Evolutionary conservation across 1,140 invertebrate species (phyloP).

Genomic region (Trachymyrmex cornetzi): DNA sequence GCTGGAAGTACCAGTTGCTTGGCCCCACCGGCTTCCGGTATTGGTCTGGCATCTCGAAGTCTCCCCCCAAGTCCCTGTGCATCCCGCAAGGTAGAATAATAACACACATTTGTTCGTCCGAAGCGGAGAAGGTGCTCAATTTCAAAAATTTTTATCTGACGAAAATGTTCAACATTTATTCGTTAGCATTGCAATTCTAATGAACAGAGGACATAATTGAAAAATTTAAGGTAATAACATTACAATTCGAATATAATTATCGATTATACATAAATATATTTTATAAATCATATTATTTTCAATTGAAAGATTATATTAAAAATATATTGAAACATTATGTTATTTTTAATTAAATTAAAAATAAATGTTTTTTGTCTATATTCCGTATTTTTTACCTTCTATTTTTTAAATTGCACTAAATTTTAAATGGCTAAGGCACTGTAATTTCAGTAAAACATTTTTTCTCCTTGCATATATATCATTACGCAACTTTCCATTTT

Average conservation of each 20-base stretch:
- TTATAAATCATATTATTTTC: not conserved
- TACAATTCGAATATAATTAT: not conserved
- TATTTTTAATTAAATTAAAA: not conserved
- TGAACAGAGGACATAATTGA: not conserved
- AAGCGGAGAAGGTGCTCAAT: slow-evolving; percentile 66
- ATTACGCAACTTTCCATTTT: slow-evolving; percentile 8
- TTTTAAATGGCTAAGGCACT: not conserved
- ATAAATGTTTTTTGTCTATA: not conserved
- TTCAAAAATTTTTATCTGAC: not conserved
- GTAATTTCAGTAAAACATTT: not conserved
- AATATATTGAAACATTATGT: not conserved
- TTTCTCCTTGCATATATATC: not conserved
- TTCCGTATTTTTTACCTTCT: not conserved
- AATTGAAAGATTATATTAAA: slow-evolving; percentile 11
- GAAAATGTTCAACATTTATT: slow-evolving; percentile 5
- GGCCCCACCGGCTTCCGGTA: slow-evolving; percentile 87
- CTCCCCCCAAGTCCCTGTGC: slow-evolving; percentile 93
- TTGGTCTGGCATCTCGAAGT: slow-evolving; percentile 89
- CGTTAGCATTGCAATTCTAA: not conserved
- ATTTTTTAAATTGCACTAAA: slow-evolving; percentile 12
- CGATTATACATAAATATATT: slow-evolving; percentile 12
- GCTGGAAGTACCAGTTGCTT: slow-evolving; percentile 89
- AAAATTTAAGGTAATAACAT: not conserved
- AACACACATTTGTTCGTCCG: slow-evolving; percentile 68
- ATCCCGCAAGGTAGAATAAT: slow-evolving; percentile 87